These are phyloP conservation scores for Colius striatus DNA, from an alignment of 2,113 vertebrate genomes.

Conservation along the genomic window DNA sequence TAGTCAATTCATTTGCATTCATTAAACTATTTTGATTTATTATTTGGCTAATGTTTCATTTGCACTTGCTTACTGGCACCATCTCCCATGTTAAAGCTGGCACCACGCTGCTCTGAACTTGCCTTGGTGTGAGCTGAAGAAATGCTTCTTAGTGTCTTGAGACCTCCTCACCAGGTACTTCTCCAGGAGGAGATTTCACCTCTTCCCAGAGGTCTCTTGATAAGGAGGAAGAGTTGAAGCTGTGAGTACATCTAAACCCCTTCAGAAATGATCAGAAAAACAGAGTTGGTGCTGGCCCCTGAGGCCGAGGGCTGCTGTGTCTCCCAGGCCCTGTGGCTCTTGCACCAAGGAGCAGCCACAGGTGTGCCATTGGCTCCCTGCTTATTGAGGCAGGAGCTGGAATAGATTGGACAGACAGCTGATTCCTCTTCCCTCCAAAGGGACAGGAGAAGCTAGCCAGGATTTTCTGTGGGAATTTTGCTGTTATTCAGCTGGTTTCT, in stretches of 20 bases:
- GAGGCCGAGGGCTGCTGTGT: not conserved
- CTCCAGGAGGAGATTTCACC: not conserved
- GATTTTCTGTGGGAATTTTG: not conserved
- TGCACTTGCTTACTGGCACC: not conserved
- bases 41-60: not conserved
- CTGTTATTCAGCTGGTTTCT: not conserved
- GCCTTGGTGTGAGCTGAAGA: not conserved
- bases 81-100: not conserved
- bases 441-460: not conserved
- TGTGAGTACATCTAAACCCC: not conserved
- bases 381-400: not conserved
- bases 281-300: not conserved
- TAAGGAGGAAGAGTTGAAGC: not conserved
- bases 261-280: not conserved
- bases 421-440: not conserved
- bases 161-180: not conserved
- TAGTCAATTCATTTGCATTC: not conserved
- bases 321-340: fast-evolving
- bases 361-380: not conserved
- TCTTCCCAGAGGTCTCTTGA: not conserved
- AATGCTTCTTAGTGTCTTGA: not conserved
- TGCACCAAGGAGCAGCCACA: fast-evolving
- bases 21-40: not conserved
- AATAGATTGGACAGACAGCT: not conserved
- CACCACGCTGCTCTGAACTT: fast-evolving